Evolutionary conservation across 1,140 invertebrate species (phyloP).

Genomic region (Meloidogyne chitwoodi): DNA sequence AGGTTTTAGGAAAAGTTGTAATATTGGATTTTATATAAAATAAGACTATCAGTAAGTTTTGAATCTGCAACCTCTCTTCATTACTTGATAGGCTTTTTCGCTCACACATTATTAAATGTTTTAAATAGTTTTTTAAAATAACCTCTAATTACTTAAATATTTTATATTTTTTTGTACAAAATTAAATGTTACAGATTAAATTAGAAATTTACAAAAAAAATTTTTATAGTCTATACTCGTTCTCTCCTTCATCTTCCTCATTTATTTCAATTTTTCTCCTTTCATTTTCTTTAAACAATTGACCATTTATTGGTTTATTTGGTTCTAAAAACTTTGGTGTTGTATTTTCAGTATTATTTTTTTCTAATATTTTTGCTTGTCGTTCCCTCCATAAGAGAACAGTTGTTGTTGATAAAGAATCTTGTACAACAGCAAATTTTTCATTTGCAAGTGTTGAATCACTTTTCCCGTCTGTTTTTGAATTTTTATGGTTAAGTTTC

Average conservation of each 20-base stretch:
- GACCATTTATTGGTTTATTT: background rate
- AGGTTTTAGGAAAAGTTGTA: no score
- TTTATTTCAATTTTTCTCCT: background rate
- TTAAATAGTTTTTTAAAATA: no score
- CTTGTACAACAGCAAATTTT: background rate
- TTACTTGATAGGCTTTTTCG: no score
- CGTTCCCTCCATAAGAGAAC: background rate
- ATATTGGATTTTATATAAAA: no score
- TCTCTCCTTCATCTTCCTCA: constrained; percentile 5
- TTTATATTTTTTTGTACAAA: no score
- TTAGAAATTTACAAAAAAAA: background rate
- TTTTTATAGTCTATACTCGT: constrained; percentile 14
- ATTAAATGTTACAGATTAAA: no score
- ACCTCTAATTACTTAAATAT: no score
- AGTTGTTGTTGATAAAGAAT: background rate
- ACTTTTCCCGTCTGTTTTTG: background rate
- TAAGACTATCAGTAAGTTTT: no score
- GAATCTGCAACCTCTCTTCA: no score
- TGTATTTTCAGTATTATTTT: background rate
- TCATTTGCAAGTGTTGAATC: constrained; percentile 1
- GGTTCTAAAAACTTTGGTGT: background rate
- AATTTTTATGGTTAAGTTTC: background rate
- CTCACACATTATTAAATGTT: no score
- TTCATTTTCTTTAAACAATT: background rate
- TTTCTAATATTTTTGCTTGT: background rate